Evolutionary conservation across 2,888 invertebrate genomes (phyloP), one percentile per base, ranked within the genome.

Genomic region (Drepanosiphum platanoidis): DNA sequence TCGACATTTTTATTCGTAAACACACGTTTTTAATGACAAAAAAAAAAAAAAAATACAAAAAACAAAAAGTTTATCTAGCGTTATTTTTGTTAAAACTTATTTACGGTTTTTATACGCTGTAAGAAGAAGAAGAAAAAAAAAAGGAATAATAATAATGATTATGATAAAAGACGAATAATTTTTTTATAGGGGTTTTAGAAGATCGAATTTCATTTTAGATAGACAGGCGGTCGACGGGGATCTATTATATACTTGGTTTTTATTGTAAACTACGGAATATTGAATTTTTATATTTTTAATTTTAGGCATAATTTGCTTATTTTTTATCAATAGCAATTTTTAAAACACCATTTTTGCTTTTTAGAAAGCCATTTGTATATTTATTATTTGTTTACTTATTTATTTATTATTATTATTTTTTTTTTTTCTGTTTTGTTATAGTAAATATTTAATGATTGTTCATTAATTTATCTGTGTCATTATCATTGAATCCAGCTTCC

Each of bases 41-140:
- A 18, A 61, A 15, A 42, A 18, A 71, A 58, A 1, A 58, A 32
- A 32, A 61, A 72, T 27, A 42, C 42, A 27, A 30, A 61, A 71
- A 13, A 36, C 0, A 70, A 70, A n/a, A 27, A 4, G 61, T 66
- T 74, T 64, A 74, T 74, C 18, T 61, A 68, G 75, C 30, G 58
- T 84, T 77, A 75, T 84, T 75, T 75, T 84, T 84, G 84, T 84
- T 77, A 77, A 84, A 64, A 68, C 36, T 46, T 77, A 77, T 75
- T 68, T 84, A 84, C 75, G 75, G 75, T 77, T 84, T 84, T 74
- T 83, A 32, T 75, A 68, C 75, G 74, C 75, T 77, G 83, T 74
- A 75, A 83, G 64, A 79, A 46, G 18, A 15, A 46, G 18, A 46
- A 15, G 22, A 39, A 58, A 13, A 9, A 15, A 52, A 13, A 9